Conservation (phyloP, 2,797 vertebrate genomes). For the Orientallactaga sibirica region DNA sequence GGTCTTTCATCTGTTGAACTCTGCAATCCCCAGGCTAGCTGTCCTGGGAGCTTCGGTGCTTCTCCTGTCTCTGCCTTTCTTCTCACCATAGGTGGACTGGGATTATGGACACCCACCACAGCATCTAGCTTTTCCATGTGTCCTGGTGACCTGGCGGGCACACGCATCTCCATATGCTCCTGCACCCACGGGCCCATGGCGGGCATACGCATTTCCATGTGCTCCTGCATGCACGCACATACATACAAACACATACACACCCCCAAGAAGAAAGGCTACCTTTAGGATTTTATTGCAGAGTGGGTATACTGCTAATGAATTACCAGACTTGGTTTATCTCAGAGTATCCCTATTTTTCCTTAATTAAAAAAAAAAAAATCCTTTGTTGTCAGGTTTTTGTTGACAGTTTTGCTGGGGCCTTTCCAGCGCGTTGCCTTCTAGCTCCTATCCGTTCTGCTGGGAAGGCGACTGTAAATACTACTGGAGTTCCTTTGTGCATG, state of each 20-base stretch:
- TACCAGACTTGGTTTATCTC: background rate
- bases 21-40: too few relatives aligned
- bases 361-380: background rate
- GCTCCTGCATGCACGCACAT: too few relatives aligned
- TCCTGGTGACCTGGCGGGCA: too few relatives aligned
- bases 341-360: background rate
- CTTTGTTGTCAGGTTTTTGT: background rate
- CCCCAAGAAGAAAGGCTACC: background rate
- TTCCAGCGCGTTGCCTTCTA: background rate
- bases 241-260: too few relatives aligned
- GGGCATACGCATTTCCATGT: too few relatives aligned
- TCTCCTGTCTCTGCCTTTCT: too few relatives aligned
- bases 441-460: background rate
- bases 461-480: background rate
- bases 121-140: too few relatives aligned
- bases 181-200: too few relatives aligned
- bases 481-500: background rate
- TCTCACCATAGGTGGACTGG: too few relatives aligned
- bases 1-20: too few relatives aligned
- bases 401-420: background rate
- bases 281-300: background rate
- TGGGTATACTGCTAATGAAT: background rate
- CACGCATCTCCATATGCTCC: background rate
- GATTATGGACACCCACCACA: too few relatives aligned
- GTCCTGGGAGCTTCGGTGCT: too few relatives aligned